Evolutionary conservation across 1,140 invertebrate genomes (phyloP).

Genomic region (Battus philenor): DNA sequence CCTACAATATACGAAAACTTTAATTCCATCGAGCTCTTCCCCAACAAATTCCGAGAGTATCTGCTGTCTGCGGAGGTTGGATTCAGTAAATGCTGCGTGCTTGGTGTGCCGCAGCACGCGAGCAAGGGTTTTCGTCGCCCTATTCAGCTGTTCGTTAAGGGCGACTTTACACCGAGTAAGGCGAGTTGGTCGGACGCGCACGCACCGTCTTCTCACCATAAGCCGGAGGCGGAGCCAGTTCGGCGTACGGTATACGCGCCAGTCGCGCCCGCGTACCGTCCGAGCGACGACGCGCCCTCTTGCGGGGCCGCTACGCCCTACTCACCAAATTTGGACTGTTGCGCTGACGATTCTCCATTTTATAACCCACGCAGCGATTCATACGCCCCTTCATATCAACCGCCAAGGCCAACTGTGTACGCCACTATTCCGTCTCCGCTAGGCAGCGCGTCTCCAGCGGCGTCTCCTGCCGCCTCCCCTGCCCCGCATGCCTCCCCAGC

Average conservation of each 20-base stretch:
- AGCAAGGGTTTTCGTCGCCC: constrained; percentile 93
- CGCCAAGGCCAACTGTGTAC: constrained; percentile 67
- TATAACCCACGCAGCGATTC: constrained; percentile 72
- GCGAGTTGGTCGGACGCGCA: constrained; percentile 71
- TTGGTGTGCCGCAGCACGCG: constrained; percentile 89
- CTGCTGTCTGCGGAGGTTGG: constrained; percentile 93
- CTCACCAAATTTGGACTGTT: constrained; percentile 63
- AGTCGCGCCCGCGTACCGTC: constrained; percentile 76
- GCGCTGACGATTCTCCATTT: constrained; percentile 69
- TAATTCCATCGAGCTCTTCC: constrained; percentile 89
- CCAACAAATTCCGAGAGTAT: constrained; percentile 93
- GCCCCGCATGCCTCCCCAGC: constrained; percentile 46
- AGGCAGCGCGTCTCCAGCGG: constrained; percentile 48
- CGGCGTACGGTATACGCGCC: constrained; percentile 78
- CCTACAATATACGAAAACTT: constrained; percentile 91
- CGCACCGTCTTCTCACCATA: constrained; percentile 64
- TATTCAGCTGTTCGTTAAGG: constrained; percentile 90
- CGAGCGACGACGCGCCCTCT: constrained; percentile 68
- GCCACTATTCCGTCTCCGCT: constrained; percentile 64
- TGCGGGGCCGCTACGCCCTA: constrained; percentile 69
- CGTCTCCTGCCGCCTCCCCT: constrained; percentile 37
- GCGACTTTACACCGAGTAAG: constrained; percentile 77
- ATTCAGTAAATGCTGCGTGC: constrained; percentile 90
- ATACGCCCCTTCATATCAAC: constrained; percentile 70
- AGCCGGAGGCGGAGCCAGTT: constrained; percentile 61